Base-by-base conservation (phyloP, 2,888 invertebrate species). In the Habroteleia sp. region DNA sequence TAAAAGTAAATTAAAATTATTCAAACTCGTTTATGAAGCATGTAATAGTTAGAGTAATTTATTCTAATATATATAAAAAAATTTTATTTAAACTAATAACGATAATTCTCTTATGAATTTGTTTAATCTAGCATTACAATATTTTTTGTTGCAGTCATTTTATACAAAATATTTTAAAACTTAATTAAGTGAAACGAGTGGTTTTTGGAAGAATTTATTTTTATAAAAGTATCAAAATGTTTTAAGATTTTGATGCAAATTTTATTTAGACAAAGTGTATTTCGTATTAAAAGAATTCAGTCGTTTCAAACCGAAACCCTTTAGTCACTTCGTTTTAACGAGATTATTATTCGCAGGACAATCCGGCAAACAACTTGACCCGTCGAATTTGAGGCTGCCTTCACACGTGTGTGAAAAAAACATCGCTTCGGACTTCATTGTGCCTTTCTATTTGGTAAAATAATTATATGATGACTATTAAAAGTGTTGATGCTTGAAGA, bases 301-400 rank as follows among this genome's bases (percentile, higher is more conserved):
- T 72, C 56, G 60, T 75, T 63, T 54, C 33, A 39, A 63, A 31
- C 16, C 56, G 17, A 54, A 69, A 60, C 37, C 48, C 52, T 60
- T 69, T 6, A 50, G 54, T 58, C 60, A 37, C 44, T 74, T 62
- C 33, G 56, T 50, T 74, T 74, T 76, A 71, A 71, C 48, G 63
- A 74, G 66, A 69, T 76, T 76, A 71, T 76, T 74, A 76, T 76
- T 76, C 74, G 71, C 69, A 42, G 50, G 54, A 44, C 58, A 62
- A 48, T 56, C 69, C 60, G 39, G 27, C 74, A 48, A 65, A 69
- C 69, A 60, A 46, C 60, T 66, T 60, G 65, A 54, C 60, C 58
- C 33, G 58, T 54, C 39, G 60, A 66, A 60, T 66, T 20, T 52
- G 25, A 66, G 35, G 35, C 60, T 60, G 44, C 17, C 39, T 63